Conservation (phyloP, 1,140 invertebrate genomes). For the Hestina assimilis region DNA sequence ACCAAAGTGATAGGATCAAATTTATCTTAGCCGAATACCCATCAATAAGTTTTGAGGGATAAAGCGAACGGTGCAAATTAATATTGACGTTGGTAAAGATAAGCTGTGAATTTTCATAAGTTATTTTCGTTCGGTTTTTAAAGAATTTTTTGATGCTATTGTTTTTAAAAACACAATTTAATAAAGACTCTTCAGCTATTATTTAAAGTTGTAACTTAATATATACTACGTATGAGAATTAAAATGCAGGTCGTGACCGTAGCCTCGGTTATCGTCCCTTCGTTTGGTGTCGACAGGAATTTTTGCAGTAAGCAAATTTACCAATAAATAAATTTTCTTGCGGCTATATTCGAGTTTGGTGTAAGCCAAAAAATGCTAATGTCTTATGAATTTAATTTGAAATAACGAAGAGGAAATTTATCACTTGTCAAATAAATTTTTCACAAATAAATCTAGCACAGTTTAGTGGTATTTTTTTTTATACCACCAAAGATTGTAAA, state of each 20-base stretch:
- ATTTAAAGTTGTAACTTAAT: not conserved
- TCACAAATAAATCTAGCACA: too few species aligned
- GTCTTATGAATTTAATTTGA: not conserved
- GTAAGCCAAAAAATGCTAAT: not conserved
- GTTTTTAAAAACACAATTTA: too few species aligned
- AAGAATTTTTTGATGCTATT: too few species aligned
- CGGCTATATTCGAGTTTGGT: slow-evolving; percentile 17
- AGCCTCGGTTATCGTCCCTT: slow-evolving; percentile 15
- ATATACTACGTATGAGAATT: slow-evolving; percentile 6
- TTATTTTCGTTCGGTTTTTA: slow-evolving; percentile 11
- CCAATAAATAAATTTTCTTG: slow-evolving; percentile 35
- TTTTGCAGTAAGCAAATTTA: slow-evolving; percentile 34
- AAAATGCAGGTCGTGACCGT: slow-evolving; percentile 24
- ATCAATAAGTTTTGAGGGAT: slow-evolving; percentile 21
- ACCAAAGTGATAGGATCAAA: slow-evolving; percentile 1
- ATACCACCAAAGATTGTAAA: too few species aligned
- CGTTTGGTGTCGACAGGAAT: slow-evolving; percentile 14
- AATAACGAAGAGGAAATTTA: too few species aligned
- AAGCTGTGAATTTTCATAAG: slow-evolving; percentile 8
- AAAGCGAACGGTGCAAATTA: slow-evolving; percentile 13
- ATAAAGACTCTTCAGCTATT: too few species aligned
- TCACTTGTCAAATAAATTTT: too few species aligned
- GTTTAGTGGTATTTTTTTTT: too few species aligned
- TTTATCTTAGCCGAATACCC: slow-evolving; percentile 5
- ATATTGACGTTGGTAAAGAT: slow-evolving; percentile 13